Evolutionary conservation across 2,888 invertebrate genomes (phyloP).

Genomic region (Ennomos quercinarius): DNA sequence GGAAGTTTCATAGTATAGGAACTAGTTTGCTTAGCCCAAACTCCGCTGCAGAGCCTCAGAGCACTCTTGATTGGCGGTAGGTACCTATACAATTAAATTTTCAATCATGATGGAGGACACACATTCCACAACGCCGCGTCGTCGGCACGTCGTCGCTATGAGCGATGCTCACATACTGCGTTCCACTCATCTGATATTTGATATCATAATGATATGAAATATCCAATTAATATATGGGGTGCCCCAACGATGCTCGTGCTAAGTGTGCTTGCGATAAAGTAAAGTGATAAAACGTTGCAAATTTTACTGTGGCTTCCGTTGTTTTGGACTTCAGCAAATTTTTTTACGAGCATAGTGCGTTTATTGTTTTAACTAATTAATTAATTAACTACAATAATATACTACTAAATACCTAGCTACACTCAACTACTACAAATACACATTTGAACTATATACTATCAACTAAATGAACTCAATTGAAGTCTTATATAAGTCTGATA

Average conservation of each 20-base stretch:
- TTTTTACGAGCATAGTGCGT: too few species aligned
- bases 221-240: slow-evolving; percentile 1
- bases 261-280: background rate
- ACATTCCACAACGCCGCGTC: slow-evolving; percentile 26
- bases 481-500: background rate
- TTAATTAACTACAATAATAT: too few species aligned
- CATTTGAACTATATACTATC: too few species aligned
- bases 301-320: background rate
- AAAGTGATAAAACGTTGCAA: slow-evolving; percentile 2
- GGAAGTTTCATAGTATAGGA: too few species aligned
- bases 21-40: slow-evolving; percentile 34
- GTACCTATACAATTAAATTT: slow-evolving; percentile 63
- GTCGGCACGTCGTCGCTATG: slow-evolving; percentile 3
- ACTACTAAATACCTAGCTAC: too few species aligned
- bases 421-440: too few species aligned
- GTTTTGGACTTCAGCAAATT: too few species aligned
- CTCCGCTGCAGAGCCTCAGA: slow-evolving; percentile 39
- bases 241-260: background rate
- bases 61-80: slow-evolving; percentile 55
- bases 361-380: too few species aligned
- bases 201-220: slow-evolving; percentile 6
- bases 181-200: slow-evolving; percentile 1
- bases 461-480: background rate
- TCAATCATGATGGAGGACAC: slow-evolving; percentile 58
- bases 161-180: slow-evolving; percentile 4